Evolutionary conservation across 1,140 invertebrate genomes (phyloP).

Genomic region (Dinoponera quadriceps): DNA sequence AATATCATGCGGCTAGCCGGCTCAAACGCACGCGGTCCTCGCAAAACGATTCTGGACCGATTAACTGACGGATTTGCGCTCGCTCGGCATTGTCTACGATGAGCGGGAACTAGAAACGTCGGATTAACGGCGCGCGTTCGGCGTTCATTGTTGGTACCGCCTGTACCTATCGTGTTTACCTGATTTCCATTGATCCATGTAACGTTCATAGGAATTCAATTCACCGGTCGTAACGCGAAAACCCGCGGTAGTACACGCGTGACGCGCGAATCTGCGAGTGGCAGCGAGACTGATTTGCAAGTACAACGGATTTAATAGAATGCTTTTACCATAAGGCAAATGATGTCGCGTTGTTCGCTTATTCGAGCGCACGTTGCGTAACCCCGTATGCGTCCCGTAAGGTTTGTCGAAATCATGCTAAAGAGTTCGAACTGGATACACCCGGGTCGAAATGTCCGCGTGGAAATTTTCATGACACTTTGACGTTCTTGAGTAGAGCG

Average conservation of each 20-base stretch:
- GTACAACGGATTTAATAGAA: constrained; percentile 46
- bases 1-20: constrained; percentile 25
- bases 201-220: constrained; percentile 53
- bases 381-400: not conserved
- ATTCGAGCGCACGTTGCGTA: not conserved
- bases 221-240: constrained; percentile 27
- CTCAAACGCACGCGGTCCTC: constrained; percentile 1
- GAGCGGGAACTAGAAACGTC: constrained; percentile 44
- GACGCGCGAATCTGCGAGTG: constrained; percentile 36
- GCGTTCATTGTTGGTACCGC: constrained; percentile 44
- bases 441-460: too few species aligned
- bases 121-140: constrained; percentile 36
- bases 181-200: constrained; percentile 43
- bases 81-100: constrained; percentile 47
- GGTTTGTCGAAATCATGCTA: not conserved
- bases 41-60: constrained; percentile 29
- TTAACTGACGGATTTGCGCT: constrained; percentile 49
- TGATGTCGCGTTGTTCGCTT: constrained; percentile 29
- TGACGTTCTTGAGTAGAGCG: too few species aligned
- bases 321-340: constrained; percentile 48
- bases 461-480: too few species aligned
- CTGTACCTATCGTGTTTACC: constrained; percentile 52
- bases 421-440: too few species aligned
- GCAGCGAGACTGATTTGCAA: constrained; percentile 55
- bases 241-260: constrained; percentile 18